These are phyloP conservation scores for Centrocercus urophasianus DNA, from an alignment of 2,113 vertebrate genomes.

Conservation along the genomic window DNA sequence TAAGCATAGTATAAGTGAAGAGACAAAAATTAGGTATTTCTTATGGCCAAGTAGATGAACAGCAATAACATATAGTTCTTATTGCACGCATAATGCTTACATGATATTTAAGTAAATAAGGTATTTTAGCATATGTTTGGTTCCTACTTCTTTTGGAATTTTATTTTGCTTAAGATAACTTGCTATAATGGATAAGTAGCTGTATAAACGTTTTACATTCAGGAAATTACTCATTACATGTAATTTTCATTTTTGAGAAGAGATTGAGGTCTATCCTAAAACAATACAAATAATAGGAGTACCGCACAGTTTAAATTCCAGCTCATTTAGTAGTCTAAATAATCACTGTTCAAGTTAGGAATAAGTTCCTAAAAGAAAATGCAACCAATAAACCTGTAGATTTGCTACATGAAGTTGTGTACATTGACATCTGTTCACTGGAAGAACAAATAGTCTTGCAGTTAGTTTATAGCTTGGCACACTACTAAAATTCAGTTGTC, in stretches of 20 bases:
- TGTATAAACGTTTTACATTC: conserved; percentile 48
- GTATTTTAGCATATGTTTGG: background rate
- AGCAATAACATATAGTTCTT: background rate
- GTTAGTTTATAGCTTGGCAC: conserved; percentile 71
- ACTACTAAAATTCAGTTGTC: conserved; percentile 66
- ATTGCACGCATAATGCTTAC: background rate
- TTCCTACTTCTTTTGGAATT: conserved; percentile 51
- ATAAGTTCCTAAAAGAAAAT: background rate
- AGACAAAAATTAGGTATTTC: conserved; percentile 11
- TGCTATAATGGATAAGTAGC: conserved; percentile 58
- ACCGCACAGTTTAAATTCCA: conserved; percentile 21
- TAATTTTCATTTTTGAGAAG: conserved; percentile 63
- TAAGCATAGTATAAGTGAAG: conserved; percentile 11
- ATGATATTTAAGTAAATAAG: conserved; percentile 52
- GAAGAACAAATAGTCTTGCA: conserved; percentile 69
- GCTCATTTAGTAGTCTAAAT: conserved; percentile 43
- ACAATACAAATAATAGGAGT: conserved; percentile 44
- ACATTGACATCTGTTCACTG: conserved; percentile 52
- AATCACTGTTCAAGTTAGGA: conserved; percentile 13
- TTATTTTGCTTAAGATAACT: conserved; percentile 56
- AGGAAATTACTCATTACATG: conserved; percentile 66
- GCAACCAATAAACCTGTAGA: background rate
- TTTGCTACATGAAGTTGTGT: background rate
- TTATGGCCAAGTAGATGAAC: background rate
- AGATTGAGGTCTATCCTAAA: conserved; percentile 45